Evolutionary conservation across 2,797 vertebrate species (phyloP).

Genomic region (Manis pentadactyla): DNA sequence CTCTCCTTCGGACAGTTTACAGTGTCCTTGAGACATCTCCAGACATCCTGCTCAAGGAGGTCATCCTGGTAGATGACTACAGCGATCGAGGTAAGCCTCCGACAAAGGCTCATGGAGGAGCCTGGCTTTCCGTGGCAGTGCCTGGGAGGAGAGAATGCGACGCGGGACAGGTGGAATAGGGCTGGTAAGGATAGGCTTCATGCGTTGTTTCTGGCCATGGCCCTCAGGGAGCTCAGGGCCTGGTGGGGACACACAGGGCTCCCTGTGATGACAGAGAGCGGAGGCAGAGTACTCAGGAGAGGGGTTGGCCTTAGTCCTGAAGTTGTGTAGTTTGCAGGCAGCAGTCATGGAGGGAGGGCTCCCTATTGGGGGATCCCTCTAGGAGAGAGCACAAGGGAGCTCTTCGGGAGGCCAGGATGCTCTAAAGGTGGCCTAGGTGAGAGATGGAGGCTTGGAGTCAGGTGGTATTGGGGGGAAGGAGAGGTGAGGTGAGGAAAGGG

Average conservation of each 20-base stretch:
- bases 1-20: constrained; percentile 92
- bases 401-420: not conserved
- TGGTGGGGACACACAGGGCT: not conserved
- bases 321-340: not conserved
- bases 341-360: not conserved
- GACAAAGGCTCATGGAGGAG: accelerated
- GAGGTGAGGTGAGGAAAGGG: not conserved
- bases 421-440: not conserved
- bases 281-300: not conserved
- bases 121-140: not conserved
- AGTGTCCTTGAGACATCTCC: constrained; percentile 98
- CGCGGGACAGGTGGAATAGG: accelerated
- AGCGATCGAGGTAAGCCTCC: constrained; percentile 94
- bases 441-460: not conserved
- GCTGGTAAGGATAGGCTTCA: not conserved
- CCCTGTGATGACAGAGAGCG: not conserved
- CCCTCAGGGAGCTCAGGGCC: not conserved
- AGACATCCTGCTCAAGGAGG: constrained; percentile 93
- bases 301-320: not conserved
- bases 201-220: not conserved
- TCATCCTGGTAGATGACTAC: constrained; percentile 98
- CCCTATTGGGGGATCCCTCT: not conserved
- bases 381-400: not conserved
- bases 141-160: not conserved
- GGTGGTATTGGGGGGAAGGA: not conserved